Percentiles rank a stretch among this genome's conserved stretches.
Evolutionary conservation across 2,888 invertebrate species (phyloP).

Genomic region (Podabrus alpinus): DNA sequence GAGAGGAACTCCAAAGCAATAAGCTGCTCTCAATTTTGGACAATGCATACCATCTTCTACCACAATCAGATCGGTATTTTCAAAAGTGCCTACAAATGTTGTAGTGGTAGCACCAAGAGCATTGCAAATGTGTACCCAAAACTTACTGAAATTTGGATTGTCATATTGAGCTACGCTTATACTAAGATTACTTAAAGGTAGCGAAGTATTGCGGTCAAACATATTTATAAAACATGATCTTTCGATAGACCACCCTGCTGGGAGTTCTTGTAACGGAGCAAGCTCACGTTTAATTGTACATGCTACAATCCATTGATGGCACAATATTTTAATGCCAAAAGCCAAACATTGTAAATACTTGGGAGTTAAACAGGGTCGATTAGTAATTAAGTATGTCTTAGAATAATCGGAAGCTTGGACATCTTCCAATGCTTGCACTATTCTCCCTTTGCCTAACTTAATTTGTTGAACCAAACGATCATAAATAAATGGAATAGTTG

Average conservation of each 20-base stretch:
- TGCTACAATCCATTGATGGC: conserved; percentile 73
- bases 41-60: conserved; percentile 66
- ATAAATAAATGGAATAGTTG: conserved; percentile 57
- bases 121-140: conserved; percentile 66
- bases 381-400: conserved; percentile 66
- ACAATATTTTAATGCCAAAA: conserved; percentile 65
- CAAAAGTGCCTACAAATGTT: conserved; percentile 15
- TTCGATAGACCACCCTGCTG: conserved; percentile 65
- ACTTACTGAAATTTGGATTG: conserved; percentile 60
- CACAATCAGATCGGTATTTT: conserved; percentile 57
- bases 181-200: conserved; percentile 45
- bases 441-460: conserved; percentile 65
- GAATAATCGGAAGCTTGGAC: conserved; percentile 60
- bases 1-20: conserved; percentile 64
- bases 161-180: conserved; percentile 49
- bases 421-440: conserved; percentile 59
- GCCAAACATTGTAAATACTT: conserved; percentile 76
- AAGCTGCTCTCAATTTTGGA: conserved; percentile 59
- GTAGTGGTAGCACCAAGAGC: conserved; percentile 48
- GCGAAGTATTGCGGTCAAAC: conserved; percentile 48
- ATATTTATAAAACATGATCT: conserved; percentile 56
- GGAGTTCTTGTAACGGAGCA: conserved; percentile 59
- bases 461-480: conserved; percentile 65
- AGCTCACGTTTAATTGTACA: conserved; percentile 59
- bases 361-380: conserved; percentile 72